These are phyloP conservation scores for Chionoecetes opilio DNA, from an alignment of 1,140 invertebrate species.

Conservation along the genomic window DNA sequence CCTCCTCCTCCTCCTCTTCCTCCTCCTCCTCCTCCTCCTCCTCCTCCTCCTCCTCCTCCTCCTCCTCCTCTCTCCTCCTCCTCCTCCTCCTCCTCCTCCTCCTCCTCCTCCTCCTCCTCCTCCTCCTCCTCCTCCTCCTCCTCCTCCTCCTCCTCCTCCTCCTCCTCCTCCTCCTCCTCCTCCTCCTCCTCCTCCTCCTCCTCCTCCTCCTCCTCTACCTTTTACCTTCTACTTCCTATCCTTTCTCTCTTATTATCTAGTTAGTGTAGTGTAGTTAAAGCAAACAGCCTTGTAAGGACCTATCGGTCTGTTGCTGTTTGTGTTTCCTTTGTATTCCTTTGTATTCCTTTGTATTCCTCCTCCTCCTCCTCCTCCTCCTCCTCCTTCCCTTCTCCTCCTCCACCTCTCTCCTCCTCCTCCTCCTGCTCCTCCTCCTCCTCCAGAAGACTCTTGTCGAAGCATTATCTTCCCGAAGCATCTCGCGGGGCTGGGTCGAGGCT, in stretches of 20 bases:
- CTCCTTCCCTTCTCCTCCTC: background rate
- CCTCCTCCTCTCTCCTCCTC: background rate
- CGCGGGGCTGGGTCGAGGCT: background rate
- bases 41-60: background rate
- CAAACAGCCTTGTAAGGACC: too few species aligned
- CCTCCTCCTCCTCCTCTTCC: background rate
- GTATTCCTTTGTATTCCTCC: too few species aligned
- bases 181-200: conserved; percentile 15
- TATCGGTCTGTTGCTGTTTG: too few species aligned
- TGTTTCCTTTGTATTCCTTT: too few species aligned
- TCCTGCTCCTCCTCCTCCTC: conserved; percentile 20
- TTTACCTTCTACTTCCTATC: background rate
- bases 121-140: background rate
- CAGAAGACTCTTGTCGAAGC: background rate
- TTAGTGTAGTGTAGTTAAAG: too few species aligned
- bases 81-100: background rate
- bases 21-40: background rate
- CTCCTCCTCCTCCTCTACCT: background rate
- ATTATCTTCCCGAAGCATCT: background rate
- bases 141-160: background rate
- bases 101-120: too few species aligned
- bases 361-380: background rate
- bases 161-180: conserved; percentile 28
- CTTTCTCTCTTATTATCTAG: too few species aligned
- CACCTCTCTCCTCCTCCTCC: background rate